Evolutionary conservation across 1,140 invertebrate species (phyloP).

Genomic region (Matsumurasca onukii): DNA sequence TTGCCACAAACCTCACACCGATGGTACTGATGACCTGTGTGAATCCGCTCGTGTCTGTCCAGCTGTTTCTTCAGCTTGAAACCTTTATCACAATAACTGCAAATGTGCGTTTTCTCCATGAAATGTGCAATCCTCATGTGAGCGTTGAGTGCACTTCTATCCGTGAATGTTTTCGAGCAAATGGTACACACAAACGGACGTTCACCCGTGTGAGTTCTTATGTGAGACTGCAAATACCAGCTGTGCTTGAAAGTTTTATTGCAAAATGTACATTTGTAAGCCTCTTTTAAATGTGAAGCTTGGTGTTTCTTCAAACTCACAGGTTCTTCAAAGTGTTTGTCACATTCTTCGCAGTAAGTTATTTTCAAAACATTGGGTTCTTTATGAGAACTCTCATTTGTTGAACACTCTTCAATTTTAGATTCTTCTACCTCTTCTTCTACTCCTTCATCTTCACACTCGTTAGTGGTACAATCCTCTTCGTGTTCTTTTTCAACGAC

Average conservation of each 20-base stretch:
- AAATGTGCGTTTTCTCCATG: constrained; percentile 25
- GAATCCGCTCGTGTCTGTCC: constrained; percentile 22
- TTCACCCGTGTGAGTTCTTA: constrained; percentile 41
- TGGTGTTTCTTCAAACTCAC: constrained; percentile 24
- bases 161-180: constrained; percentile 42
- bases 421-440: not conserved
- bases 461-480: not conserved
- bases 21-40: constrained; percentile 26
- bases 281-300: not conserved
- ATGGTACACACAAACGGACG: constrained; percentile 39
- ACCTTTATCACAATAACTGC: constrained; percentile 20
- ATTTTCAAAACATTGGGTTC: constrained; percentile 8
- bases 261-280: constrained; percentile 22
- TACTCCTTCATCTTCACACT: not conserved
- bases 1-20: constrained; percentile 30
- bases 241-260: constrained; percentile 24
- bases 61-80: constrained; percentile 27
- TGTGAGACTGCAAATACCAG: constrained; percentile 35
- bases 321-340: constrained; percentile 30
- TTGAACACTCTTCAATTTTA: not conserved
- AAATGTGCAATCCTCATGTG: constrained; percentile 40
- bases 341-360: constrained; percentile 22
- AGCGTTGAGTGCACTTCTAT: constrained; percentile 42
- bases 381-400: too few species aligned
- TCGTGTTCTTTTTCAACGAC: not conserved